Conservation (phyloP, 2,888 invertebrate genomes). For the Emmelina monodactyla region DNA sequence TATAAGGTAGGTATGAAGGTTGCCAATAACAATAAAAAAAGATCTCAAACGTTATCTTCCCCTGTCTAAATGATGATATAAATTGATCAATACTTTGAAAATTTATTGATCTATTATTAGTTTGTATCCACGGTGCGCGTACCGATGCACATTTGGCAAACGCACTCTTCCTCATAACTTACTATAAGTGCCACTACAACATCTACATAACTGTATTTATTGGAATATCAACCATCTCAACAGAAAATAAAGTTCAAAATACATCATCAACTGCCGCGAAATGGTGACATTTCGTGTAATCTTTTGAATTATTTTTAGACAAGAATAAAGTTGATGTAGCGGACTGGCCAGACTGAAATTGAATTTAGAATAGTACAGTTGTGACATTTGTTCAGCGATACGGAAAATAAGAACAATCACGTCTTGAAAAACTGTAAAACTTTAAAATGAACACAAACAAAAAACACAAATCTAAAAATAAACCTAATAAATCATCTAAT, state of each 20-base stretch:
- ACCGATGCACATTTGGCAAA: slow-evolving; percentile 29
- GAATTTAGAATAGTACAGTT: slow-evolving; percentile 43
- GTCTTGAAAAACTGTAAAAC: slow-evolving; percentile 1
- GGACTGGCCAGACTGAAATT: slow-evolving; percentile 47
- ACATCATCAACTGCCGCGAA: neutral
- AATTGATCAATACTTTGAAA: no score
- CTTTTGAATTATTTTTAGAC: slow-evolving; percentile 28
- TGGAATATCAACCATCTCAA: no score
- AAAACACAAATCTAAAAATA: slow-evolving; percentile 39
- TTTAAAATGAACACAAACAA: slow-evolving; percentile 45
- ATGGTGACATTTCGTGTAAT: slow-evolving; percentile 45
- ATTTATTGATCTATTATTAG: slow-evolving; percentile 22
- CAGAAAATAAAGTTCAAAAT: slow-evolving; percentile 2
- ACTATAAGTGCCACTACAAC: no score
- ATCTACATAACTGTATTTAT: no score
- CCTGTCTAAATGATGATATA: no score
- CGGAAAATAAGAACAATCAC: neutral
- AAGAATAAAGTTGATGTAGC: slow-evolving; percentile 40
- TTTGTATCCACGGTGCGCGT: slow-evolving; percentile 18
- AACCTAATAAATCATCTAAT: slow-evolving; percentile 24
- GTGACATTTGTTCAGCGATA: slow-evolving; percentile 20
- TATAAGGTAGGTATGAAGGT: no score
- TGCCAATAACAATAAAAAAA: no score
- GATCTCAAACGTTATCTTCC: no score
- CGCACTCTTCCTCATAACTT: slow-evolving; percentile 27